Percentiles rank a stretch among this genome's conserved stretches.
Evolutionary conservation across 2,888 invertebrate species (phyloP).

Genomic region (Brachyopa scutellaris): DNA sequence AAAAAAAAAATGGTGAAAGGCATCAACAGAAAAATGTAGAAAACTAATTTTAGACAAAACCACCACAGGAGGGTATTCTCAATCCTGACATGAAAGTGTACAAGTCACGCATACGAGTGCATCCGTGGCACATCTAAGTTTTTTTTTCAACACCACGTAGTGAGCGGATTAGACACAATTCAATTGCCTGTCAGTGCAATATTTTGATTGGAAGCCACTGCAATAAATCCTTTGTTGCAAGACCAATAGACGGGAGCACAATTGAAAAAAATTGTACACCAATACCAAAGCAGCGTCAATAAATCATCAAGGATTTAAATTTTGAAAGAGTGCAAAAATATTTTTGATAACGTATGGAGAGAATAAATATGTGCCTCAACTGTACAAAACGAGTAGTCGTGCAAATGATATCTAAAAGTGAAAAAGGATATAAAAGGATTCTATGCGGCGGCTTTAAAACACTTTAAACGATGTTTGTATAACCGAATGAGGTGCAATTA

Average conservation of each 20-base stretch:
- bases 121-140: no score
- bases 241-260: constrained; percentile 42
- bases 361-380: not conserved
- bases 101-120: not conserved
- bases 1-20: constrained; percentile 4
- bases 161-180: constrained; percentile 60
- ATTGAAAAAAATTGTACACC: not conserved
- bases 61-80: constrained; percentile 48
- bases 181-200: constrained; percentile 62
- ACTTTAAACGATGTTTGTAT: not conserved
- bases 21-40: constrained; percentile 33
- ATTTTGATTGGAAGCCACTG: constrained; percentile 63
- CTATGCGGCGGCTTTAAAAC: constrained; percentile 7
- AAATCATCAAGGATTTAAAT: constrained; percentile 60
- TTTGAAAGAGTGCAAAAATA: constrained; percentile 12
- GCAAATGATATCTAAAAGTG: constrained; percentile 24
- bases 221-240: constrained; percentile 63
- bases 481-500: constrained; percentile 35
- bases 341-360: not conserved
- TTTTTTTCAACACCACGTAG: constrained; percentile 17
- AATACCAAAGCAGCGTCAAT: constrained; percentile 25
- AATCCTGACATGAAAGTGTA: not conserved
- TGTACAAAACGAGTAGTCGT: not conserved
- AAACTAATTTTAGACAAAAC: constrained; percentile 61
- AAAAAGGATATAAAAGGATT: not conserved